Evolutionary conservation across 2,888 invertebrate genomes (phyloP).

Genomic region (Merodon equestris): DNA sequence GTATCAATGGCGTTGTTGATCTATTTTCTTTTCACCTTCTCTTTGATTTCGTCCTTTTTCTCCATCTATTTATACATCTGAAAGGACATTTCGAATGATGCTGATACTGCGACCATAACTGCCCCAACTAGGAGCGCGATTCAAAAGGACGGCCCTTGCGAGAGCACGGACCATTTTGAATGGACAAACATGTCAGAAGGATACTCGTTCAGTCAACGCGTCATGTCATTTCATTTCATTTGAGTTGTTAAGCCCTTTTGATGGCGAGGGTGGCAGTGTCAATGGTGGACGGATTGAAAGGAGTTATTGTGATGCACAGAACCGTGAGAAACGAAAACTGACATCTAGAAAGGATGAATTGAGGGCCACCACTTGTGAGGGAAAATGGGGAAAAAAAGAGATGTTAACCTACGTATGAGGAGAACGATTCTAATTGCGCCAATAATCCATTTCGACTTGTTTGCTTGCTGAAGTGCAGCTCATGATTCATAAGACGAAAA

Average conservation of each 20-base stretch:
- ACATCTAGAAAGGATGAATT: slow-evolving; percentile 38
- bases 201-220: slow-evolving; percentile 50
- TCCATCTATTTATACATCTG: slow-evolving; percentile 20
- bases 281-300: slow-evolving; percentile 16
- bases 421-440: no score
- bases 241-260: slow-evolving; percentile 43
- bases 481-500: no score
- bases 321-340: slow-evolving; percentile 36
- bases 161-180: slow-evolving; percentile 33
- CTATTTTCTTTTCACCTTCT: no score
- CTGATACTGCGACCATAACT: no score
- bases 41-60: no score
- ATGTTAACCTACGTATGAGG: no score
- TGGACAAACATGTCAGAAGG: slow-evolving; percentile 56
- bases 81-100: slow-evolving; percentile 32
- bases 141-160: slow-evolving; percentile 22
- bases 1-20: no score
- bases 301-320: slow-evolving; percentile 10
- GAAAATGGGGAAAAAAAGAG: no score
- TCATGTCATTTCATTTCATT: slow-evolving; percentile 50
- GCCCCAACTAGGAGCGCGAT: no score
- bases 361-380: no score
- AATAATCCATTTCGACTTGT: no score
- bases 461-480: no score
- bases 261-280: slow-evolving; percentile 5